Base-by-base conservation (phyloP, 2,797 vertebrate species). In the Labroides dimidiatus region DNA sequence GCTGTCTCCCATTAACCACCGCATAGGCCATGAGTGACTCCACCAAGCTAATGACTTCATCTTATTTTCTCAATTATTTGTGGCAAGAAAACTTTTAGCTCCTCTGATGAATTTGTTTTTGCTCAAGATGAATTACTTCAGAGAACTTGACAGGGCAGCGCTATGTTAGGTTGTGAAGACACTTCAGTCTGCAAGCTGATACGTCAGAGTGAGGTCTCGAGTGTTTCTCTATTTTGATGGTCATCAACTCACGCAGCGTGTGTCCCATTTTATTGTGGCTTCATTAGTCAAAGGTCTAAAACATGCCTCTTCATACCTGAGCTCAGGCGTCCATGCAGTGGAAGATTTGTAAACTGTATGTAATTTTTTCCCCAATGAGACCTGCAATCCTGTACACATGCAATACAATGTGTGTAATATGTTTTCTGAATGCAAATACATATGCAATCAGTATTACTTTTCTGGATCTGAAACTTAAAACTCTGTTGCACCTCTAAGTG, bases 1-100 rank as follows among this genome's bases (percentile, higher is more conserved):
- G 83, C 67, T 69, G 64, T 85, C 77, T 81, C 61, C 75, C 65
- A 65, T 72, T 85, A 70, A 89, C 86, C 78, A 81, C 78, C 71
- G 81, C 73, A 81, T 71, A 61, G 81, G 67, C 79, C 70, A 61
- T 39, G 16, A 75, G 81, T 71, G 84, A 81, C 79, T 88, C 84
- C 77, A 54, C 41, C 52, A 48, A 72, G 73, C 71, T 81, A 82
- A 82, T 80, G 77, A 77, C 78, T 83, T 75, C 69, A 73, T 64
- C 78, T 78, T 66, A 41, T 84, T 64, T 76, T 69, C 71, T 27
- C 75, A 50, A 58, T 54, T 66, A 61, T 84, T 87, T 87, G 52
- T 70, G 76, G 74, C 64, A 53, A 56, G 54, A 56, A 78, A 81
- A 79, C 64, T 52, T 77, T 60, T 48, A 80, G 64, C 74, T 44